Conservation (phyloP, 2,888 invertebrate species). For the Drosophila sordidula region DNA sequence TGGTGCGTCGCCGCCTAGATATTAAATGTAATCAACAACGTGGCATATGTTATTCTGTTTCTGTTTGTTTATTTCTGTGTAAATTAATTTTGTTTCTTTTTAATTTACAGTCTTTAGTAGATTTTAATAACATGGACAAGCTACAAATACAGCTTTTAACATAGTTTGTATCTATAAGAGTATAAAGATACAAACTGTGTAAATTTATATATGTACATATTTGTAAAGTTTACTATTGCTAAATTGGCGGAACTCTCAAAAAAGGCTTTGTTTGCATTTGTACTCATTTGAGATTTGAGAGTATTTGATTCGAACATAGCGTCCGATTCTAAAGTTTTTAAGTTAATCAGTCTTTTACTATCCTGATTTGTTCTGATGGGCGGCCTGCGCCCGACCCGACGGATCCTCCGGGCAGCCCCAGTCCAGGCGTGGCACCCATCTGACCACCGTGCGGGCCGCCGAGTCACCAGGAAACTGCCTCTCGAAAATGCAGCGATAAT, state of each 20-base stretch:
- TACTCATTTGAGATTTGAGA: neutral
- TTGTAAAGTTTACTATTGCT: too few species aligned
- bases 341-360: constrained; percentile 53
- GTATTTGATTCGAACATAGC: neutral
- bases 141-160: too few species aligned
- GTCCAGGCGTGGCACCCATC: constrained; percentile 84
- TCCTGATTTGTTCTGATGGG: constrained; percentile 70
- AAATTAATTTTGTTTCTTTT: neutral
- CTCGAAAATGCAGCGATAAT: constrained; percentile 87
- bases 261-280: constrained; percentile 9
- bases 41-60: neutral
- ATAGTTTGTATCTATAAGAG: too few species aligned
- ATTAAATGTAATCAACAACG: constrained; percentile 1
- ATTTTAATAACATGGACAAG: too few species aligned
- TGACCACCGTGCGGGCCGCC: constrained; percentile 83
- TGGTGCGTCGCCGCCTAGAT: neutral
- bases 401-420: constrained; percentile 85
- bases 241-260: neutral
- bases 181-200: too few species aligned
- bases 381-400: constrained; percentile 83
- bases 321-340: constrained; percentile 18
- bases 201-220: too few species aligned
- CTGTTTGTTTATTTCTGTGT: neutral
- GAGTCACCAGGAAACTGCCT: constrained; percentile 83
- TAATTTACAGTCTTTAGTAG: too few species aligned